Base-by-base conservation (phyloP, 2,797 vertebrate species). In the Delichon dasypus region DNA sequence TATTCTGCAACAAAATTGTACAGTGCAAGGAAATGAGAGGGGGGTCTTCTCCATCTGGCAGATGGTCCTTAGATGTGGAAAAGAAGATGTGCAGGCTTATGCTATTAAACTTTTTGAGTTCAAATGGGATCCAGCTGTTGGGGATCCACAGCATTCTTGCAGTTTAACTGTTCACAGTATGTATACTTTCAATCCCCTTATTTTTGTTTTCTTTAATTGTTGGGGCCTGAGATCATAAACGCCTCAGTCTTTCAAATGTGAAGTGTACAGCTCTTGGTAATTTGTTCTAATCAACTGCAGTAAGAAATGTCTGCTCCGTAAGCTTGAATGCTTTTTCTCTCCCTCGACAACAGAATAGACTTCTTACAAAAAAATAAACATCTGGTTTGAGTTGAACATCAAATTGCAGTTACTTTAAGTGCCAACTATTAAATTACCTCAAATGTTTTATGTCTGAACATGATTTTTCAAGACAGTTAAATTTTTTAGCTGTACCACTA, bases 371-470 rank as follows among this genome's bases (percentile, higher is more conserved):
- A 95, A 94, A 96, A 89, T 72, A 94, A 95, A 73, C 96, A 96
- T 96, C 94, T 98, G 97, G 97, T 97, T 97, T 96, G 92, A 97
- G 93, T 97, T 97, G 92, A 95, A 94, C 92, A 95, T 97, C 96
- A 97, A 97, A 97, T 96, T 97, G 94, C 79, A 94, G 94, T 95
- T 96, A 85, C 84, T 96, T 97, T 90, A 95, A 90, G 82, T 96
- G 96, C 96, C 95, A 97, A 94, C 93, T 96, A 93, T 96, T 94
- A 95, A 94, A 90, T 95, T 97, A 95, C 91, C 86, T 97, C 91
- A 81, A 96, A 92, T 96, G 94, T 72, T 95, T 97, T 77, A 95
- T 88, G 67, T 96, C 66, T 89, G 87, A 95, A 93, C 88, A 80
- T 94, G 88, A 75, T 86, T 90, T 95, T 95, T 94, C 80, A 85